Conservation (phyloP, 2,888 invertebrate species). For the Geotrupes spiniger region DNA sequence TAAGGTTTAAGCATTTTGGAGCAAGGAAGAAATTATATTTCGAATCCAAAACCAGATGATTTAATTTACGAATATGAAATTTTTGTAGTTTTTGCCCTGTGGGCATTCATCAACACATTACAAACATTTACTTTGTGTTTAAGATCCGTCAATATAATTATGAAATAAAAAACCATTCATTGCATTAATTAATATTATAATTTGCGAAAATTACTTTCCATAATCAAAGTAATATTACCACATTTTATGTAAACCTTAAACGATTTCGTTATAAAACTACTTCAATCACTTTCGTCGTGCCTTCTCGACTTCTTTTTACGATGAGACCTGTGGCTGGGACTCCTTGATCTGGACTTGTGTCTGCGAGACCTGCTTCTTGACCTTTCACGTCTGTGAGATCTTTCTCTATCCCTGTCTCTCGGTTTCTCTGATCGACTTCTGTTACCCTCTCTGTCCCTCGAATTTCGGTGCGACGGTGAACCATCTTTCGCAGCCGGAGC, state of each 20-base stretch:
- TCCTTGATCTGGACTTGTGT: constrained; percentile 68
- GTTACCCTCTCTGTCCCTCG: constrained; percentile 26
- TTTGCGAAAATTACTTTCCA: too few species aligned
- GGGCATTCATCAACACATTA: too few species aligned
- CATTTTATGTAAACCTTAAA: neutral
- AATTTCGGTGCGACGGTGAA: constrained; percentile 27
- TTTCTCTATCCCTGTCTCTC: constrained; percentile 50
- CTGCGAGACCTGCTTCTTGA: constrained; percentile 66
- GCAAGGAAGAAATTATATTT: too few species aligned
- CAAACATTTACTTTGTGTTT: too few species aligned
- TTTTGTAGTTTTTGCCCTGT: too few species aligned
- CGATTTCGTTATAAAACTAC: neutral
- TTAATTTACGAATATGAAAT: too few species aligned
- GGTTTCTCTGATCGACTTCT: constrained; percentile 42
- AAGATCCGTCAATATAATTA: too few species aligned
- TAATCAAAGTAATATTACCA: too few species aligned
- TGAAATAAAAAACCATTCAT: too few species aligned
- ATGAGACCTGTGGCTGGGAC: constrained; percentile 62
- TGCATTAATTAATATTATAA: too few species aligned
- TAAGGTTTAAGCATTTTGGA: too few species aligned
- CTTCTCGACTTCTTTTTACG: constrained; percentile 69
- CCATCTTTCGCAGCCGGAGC: constrained; percentile 24
- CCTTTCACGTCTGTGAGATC: constrained; percentile 66
- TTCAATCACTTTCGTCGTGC: constrained; percentile 64
- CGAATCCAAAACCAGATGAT: too few species aligned